A percentile compares a stretch with the other conserved stretches of the same genome.
These are phyloP conservation scores for Heliothis virescens DNA, from an alignment of 1,140 invertebrate species.

Conservation along the genomic window DNA sequence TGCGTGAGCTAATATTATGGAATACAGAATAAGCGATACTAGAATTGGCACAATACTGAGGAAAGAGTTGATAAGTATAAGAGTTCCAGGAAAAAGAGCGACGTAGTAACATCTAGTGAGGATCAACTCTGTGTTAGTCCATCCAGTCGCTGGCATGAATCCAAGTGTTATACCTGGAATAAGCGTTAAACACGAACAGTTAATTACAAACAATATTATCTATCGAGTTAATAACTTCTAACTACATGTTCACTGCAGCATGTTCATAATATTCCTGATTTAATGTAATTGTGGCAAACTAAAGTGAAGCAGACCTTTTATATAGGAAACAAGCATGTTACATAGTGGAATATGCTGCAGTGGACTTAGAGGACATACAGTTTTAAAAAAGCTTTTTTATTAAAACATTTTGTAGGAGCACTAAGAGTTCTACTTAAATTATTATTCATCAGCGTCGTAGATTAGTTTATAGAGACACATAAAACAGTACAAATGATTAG, in stretches of 20 bases:
- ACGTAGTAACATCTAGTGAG: conserved; percentile 85
- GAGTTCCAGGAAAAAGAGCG: conserved; percentile 79
- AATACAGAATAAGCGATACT: conserved; percentile 85
- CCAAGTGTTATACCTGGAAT: conserved; percentile 85
- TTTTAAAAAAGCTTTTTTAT: too few species aligned
- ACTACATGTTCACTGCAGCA: not conserved
- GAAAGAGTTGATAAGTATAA: conserved; percentile 85
- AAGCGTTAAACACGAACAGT: conserved; percentile 44
- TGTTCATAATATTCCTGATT: not conserved
- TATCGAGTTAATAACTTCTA: conserved; percentile 4
- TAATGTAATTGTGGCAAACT: too few species aligned
- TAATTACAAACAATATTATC: conserved; percentile 14
- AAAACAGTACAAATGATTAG: not conserved
- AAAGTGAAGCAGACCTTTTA: too few species aligned
- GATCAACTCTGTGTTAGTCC: conserved; percentile 81
- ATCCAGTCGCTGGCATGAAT: conserved; percentile 86
- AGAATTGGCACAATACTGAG: conserved; percentile 86
- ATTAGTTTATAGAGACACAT: not conserved
- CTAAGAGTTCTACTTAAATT: too few species aligned
- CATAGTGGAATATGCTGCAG: not conserved
- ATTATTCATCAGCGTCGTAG: not conserved
- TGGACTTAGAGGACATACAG: too few species aligned
- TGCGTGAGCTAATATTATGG: conserved; percentile 85
- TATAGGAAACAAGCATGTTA: too few species aligned
- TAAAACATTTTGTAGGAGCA: too few species aligned